Conservation (phyloP, 2,888 invertebrate genomes). For the Sipha maydis region DNA sequence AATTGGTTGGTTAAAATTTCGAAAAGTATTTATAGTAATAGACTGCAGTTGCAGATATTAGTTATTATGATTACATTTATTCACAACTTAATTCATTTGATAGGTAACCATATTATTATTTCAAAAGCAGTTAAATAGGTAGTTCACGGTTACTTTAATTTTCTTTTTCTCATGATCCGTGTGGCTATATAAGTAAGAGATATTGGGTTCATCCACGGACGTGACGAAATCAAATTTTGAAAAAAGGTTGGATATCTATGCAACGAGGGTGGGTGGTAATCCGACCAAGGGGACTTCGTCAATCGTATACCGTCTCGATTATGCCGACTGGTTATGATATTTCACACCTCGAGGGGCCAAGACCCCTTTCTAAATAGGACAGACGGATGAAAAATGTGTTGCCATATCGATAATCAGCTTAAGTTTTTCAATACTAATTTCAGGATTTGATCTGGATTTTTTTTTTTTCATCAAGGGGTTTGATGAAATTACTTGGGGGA, state of each 20-base stretch:
- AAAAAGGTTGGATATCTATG: neutral
- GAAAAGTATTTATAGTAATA: too few species aligned
- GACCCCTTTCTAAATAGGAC: slow-evolving; percentile 41
- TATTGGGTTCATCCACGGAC: slow-evolving; percentile 6
- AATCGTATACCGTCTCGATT: slow-evolving; percentile 51
- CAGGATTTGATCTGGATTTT: slow-evolving; percentile 39
- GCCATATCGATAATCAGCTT: slow-evolving; percentile 57
- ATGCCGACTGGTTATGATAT: slow-evolving; percentile 57
- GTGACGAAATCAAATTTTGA: slow-evolving; percentile 49
- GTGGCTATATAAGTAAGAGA: neutral
- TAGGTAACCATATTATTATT: neutral
- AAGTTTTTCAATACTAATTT: slow-evolving; percentile 57
- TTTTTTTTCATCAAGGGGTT: slow-evolving; percentile 43
- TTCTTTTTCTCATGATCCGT: neutral
- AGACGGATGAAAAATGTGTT: slow-evolving; percentile 42
- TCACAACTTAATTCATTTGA: neutral
- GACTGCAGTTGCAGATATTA: too few species aligned
- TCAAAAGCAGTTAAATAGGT: neutral
- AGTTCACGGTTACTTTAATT: neutral
- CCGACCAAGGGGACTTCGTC: slow-evolving; percentile 43
- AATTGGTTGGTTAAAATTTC: too few species aligned
- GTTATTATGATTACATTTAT: too few species aligned
- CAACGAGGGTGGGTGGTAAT: slow-evolving; percentile 4
- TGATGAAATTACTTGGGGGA: slow-evolving; percentile 29
- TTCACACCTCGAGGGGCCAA: slow-evolving; percentile 59